phyloP scores from a whole-genome alignment of 2,797 vertebrate genomes.

The Platalea minor region DNA sequence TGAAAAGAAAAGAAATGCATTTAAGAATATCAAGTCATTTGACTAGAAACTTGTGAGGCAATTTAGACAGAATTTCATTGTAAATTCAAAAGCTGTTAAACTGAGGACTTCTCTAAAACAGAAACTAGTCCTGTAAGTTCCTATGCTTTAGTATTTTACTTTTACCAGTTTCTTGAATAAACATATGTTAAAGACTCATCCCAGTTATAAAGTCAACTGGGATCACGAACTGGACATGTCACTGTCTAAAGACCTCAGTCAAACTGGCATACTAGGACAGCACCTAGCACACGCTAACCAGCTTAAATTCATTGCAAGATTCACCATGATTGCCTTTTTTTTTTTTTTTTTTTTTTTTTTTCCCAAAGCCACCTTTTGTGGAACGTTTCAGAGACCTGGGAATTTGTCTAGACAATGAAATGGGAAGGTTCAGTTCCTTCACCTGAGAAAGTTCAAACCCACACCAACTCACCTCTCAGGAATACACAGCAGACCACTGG shows the following conservation, averaged over 20 bases:
- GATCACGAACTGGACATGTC: neutral
- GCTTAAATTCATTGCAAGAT: neutral
- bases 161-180: neutral
- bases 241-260: neutral
- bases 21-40: conserved; percentile 17
- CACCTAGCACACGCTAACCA: neutral
- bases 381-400: neutral
- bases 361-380: neutral
- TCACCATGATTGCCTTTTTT: neutral
- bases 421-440: neutral
- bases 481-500: neutral
- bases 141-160: neutral
- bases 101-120: neutral
- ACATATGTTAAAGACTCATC: neutral
- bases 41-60: neutral
- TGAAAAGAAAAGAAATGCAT: conserved; percentile 8
- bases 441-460: neutral
- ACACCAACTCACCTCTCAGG: neutral
- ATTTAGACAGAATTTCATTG: conserved; percentile 8
- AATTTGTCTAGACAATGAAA: neutral
- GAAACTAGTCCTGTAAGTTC: neutral
- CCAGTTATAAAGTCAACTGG: neutral
- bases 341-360: neutral
- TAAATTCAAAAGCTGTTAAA: neutral
- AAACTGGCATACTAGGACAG: neutral